A percentile compares a stretch with the other conserved stretches of the same genome.
These are phyloP conservation scores for Rhagium mordax DNA, from an alignment of 2,888 invertebrate genomes.

Conservation along the genomic window DNA sequence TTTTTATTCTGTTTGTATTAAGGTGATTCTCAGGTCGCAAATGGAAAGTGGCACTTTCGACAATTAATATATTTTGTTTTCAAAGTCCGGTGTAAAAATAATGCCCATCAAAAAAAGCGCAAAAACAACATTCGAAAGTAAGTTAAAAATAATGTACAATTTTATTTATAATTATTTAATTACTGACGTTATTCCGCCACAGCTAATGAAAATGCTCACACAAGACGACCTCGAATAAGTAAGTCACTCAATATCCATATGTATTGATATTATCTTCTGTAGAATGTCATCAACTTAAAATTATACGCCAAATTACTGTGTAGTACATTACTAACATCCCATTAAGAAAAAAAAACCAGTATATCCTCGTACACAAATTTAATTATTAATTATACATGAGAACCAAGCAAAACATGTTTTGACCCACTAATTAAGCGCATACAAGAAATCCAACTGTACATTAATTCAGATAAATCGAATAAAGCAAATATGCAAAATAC, in stretches of 20 bases:
- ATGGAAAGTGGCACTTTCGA: no score
- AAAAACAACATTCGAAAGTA: background rate
- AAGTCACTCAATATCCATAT: background rate
- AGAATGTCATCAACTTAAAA: background rate
- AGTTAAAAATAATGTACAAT: background rate
- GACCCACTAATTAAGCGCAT: background rate
- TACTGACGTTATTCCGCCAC: background rate
- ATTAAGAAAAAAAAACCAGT: no score
- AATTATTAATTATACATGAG: no score
- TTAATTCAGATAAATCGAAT: background rate
- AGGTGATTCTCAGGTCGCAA: no score
- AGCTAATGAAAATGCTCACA: no score
- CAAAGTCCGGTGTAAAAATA: no score
- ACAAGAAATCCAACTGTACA: background rate
- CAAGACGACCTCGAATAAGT: background rate
- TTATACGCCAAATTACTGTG: background rate
- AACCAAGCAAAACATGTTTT: no score
- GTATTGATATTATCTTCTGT: background rate
- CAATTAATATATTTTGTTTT: no score
- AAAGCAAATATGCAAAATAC: background rate
- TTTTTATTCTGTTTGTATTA: no score
- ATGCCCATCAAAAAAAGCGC: no score
- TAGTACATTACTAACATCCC: background rate
- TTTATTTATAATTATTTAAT: background rate
- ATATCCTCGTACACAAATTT: background rate